phyloP scores from a whole-genome alignment of 2,888 invertebrate genomes.

The Drosophila monieri region DNA sequence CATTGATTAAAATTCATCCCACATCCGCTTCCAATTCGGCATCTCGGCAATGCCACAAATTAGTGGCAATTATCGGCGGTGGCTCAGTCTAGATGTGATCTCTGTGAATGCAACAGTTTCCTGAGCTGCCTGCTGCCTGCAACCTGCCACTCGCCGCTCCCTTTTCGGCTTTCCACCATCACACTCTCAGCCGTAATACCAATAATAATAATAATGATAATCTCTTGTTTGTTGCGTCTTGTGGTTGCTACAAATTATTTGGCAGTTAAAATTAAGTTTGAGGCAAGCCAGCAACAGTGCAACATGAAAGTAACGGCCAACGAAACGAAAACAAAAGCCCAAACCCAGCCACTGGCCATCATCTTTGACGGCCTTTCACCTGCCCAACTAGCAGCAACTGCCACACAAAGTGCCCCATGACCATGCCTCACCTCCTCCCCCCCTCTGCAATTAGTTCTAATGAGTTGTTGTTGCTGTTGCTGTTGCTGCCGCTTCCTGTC shows the following conservation, averaged over 20 bases:
- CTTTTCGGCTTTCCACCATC: conserved; percentile 7
- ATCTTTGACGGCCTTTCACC: conserved; percentile 67
- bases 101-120: conserved; percentile 10
- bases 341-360: conserved; percentile 16
- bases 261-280: conserved; percentile 62
- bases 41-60: conserved; percentile 34
- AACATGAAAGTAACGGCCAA: conserved; percentile 17
- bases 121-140: conserved; percentile 7
- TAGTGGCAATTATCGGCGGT: conserved; percentile 37
- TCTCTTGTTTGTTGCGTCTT: conserved; percentile 18
- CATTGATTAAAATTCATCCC: conserved; percentile 15
- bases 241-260: conserved; percentile 50
- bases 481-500: conserved; percentile 56
- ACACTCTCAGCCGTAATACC: conserved; percentile 15
- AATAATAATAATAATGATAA: conserved; percentile 45
- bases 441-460: conserved; percentile 71
- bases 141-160: not conserved
- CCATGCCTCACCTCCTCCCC: not conserved
- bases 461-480: conserved; percentile 48
- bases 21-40: conserved; percentile 28
- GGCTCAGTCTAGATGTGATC: conserved; percentile 4
- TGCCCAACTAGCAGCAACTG: conserved; percentile 28
- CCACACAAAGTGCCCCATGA: conserved; percentile 3
- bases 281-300: conserved; percentile 25
- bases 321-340: not conserved